Conservation (phyloP, 2,797 vertebrate species). For the Tamandua tetradactyla region DNA sequence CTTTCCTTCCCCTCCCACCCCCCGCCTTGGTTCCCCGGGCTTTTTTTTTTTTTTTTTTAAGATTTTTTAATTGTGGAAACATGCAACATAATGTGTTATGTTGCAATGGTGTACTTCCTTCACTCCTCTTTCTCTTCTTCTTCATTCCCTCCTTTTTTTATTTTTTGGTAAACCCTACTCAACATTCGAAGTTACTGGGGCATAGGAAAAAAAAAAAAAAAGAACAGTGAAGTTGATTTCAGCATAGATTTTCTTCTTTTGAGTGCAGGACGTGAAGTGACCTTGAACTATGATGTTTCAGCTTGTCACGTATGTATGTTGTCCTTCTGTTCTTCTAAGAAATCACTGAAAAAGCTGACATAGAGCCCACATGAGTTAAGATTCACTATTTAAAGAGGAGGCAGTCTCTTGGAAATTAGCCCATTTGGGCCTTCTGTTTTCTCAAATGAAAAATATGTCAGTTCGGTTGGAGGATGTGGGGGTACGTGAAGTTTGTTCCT, state of each 20-base stretch:
- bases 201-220: neutral
- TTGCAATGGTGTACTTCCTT: too few relatives aligned
- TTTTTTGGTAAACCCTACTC: neutral
- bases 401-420: slow-evolving; percentile 65
- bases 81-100: too few relatives aligned
- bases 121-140: too few relatives aligned
- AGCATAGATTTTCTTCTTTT: slow-evolving; percentile 31
- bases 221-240: neutral
- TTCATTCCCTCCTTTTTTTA: neutral
- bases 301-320: neutral
- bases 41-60: too few relatives aligned
- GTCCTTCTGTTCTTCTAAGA: slow-evolving; percentile 56
- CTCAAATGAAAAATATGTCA: slow-evolving; percentile 13
- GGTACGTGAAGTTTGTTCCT: neutral
- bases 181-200: neutral
- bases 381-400: slow-evolving; percentile 72
- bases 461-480: slow-evolving; percentile 17
- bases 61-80: too few relatives aligned
- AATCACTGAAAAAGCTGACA: slow-evolving; percentile 52
- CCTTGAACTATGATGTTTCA: neutral
- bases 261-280: slow-evolving; percentile 21
- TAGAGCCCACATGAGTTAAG: slow-evolving; percentile 60
- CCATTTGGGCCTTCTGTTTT: slow-evolving; percentile 56
- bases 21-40: neutral
- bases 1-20: neutral